A percentile compares a stretch with the other conserved stretches of the same genome.
phyloP scores from a whole-genome alignment of 2,888 invertebrate species.

The Trichacis sp. region DNA sequence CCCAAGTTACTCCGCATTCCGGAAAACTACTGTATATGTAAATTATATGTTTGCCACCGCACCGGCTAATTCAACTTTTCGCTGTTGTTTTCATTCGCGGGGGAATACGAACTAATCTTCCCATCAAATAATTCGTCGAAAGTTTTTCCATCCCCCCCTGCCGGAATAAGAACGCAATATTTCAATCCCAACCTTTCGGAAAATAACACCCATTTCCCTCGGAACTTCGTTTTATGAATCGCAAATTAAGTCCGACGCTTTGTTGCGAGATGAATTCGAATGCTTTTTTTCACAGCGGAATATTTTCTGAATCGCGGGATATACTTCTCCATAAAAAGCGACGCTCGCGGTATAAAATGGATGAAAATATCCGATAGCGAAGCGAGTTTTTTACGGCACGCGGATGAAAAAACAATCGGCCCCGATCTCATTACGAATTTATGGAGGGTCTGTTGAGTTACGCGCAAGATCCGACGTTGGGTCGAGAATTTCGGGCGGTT shows the following conservation, averaged over 20 bases:
- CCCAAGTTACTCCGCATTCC: not conserved
- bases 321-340: too few species aligned
- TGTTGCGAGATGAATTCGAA: too few species aligned
- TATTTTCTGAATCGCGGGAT: too few species aligned
- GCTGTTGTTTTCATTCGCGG: constrained; percentile 12
- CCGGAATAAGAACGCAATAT: not conserved
- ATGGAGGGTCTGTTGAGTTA: too few species aligned
- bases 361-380: too few species aligned
- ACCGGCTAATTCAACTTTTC: constrained; percentile 39
- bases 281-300: too few species aligned
- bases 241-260: too few species aligned
- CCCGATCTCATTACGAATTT: too few species aligned
- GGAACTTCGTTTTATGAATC: not conserved
- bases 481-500: not conserved
- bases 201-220: not conserved
- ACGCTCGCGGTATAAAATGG: too few species aligned
- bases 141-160: constrained; percentile 15
- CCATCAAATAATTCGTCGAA: constrained; percentile 34
- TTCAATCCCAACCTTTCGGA: not conserved
- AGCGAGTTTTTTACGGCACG: too few species aligned
- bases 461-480: too few species aligned
- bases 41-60: constrained; percentile 38
- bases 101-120: constrained; percentile 32
- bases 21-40: constrained; percentile 38
- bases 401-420: too few species aligned